Evolutionary conservation across 2,888 invertebrate species (phyloP), one percentile per base, ranked within the genome.

Genomic region (Melinopterus prodromus): DNA sequence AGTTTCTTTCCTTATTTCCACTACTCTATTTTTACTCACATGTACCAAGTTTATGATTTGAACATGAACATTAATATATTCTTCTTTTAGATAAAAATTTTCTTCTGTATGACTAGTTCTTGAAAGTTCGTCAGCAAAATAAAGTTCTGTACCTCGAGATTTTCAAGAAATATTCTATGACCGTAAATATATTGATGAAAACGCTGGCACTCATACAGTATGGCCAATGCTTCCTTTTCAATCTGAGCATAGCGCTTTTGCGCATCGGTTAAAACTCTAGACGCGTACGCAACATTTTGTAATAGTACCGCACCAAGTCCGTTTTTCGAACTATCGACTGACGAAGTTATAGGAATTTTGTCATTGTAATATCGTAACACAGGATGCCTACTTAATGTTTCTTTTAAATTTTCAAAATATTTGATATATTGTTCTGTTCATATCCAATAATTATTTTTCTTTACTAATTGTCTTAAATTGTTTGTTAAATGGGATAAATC

Each of bases 401-500:
- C 37, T 53, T 79, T 79, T 53, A 77, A 36, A n/a, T 14, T 26
- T 6, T 77, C 36, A 16, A 75, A 70, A 35, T 72, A 14, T 74
- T 9, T 12, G 12, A 53, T 7, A 12, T 80, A 78, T n/a, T 77
- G 37, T 71, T 71, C 16, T 14, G 70, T 38, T 78, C 78, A 81
- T 15, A 16, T 16, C 75, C 76, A 80, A 72, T 71, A 16, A n/a
- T 70, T 69, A 70, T 80, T 76, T 76, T 80, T 80, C 76, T 70
- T 37, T 71, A 70, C 80, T 71, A 76, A 14, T 5, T 78, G 53
- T 70, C 72, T 72, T 69, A 80, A 35, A n/a, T 26, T 71, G 14
- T 76, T 76, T 35, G 79, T 77, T 35, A 70, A 26, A 71, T 81
- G 69, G 0, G 83, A 81, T 36, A 84, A 53, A 71, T 81, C 74